Percentiles rank a stretch among this genome's conserved stretches.
These are phyloP conservation scores for Parauchenoglanis ngamensis DNA, from an alignment of 2,797 vertebrate species.

Conservation along the genomic window DNA sequence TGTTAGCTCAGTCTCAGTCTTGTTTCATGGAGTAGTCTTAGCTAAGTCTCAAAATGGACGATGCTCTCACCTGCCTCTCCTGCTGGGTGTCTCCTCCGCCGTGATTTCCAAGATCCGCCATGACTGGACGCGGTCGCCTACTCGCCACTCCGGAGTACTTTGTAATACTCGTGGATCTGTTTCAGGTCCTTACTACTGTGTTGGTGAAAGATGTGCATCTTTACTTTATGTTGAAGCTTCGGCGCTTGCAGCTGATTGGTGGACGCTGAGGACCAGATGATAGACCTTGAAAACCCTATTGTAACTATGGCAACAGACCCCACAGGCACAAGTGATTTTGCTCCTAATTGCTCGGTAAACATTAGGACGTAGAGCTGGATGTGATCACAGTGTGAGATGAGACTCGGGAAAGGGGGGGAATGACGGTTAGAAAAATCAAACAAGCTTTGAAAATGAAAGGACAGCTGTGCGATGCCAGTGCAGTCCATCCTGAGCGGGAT, in stretches of 20 bases:
- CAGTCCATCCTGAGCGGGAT: slow-evolving; percentile 51
- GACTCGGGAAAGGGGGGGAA: slow-evolving; percentile 12
- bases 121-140: slow-evolving; percentile 83
- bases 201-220: slow-evolving; percentile 91
- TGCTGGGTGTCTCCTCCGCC: slow-evolving; percentile 72
- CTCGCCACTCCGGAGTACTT: slow-evolving; percentile 77
- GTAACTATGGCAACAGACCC: slow-evolving; percentile 97
- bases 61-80: slow-evolving; percentile 90
- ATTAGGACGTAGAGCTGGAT: slow-evolving; percentile 58
- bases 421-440: slow-evolving; percentile 55
- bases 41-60: slow-evolving; percentile 79
- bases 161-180: slow-evolving; percentile 81
- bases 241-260: slow-evolving; percentile 90
- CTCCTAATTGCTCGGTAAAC: slow-evolving; percentile 82
- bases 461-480: slow-evolving; percentile 51
- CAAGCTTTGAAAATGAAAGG: slow-evolving; percentile 54
- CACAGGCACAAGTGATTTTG: slow-evolving; percentile 85
- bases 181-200: slow-evolving; percentile 84
- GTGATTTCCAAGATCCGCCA: slow-evolving; percentile 82
- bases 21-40: slow-evolving; percentile 68
- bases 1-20: slow-evolving; percentile 68
- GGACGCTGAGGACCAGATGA: slow-evolving; percentile 90
- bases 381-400: slow-evolving; percentile 52
- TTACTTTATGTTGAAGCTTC: slow-evolving; percentile 91
- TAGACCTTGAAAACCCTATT: slow-evolving; percentile 86